phyloP scores from a whole-genome alignment of 1,140 invertebrate genomes.

The Meloidogyne chitwoodi region DNA sequence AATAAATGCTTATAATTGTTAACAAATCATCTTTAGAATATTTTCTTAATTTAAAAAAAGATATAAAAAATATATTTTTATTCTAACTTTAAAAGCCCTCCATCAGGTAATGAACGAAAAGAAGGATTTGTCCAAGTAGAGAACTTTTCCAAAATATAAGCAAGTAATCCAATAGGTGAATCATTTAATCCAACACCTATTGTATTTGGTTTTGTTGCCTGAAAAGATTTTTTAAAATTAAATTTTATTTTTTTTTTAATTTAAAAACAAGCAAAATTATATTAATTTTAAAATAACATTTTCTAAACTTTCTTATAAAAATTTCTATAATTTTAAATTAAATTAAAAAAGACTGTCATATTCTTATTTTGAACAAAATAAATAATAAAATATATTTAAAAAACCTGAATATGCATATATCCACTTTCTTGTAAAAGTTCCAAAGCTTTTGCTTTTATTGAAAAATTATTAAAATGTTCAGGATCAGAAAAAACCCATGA shows the following conservation, averaged over 20 bases:
- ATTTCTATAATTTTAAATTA: too few relatives aligned
- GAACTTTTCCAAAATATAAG: conserved; percentile 81
- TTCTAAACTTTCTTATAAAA: too few relatives aligned
- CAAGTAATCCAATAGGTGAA: conserved; percentile 72
- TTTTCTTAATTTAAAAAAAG: conserved; percentile 65
- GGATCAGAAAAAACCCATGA: conserved; percentile 64
- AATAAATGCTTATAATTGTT: conserved; percentile 85
- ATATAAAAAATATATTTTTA: neutral
- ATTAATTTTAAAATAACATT: too few relatives aligned
- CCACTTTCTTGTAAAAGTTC: conserved; percentile 71
- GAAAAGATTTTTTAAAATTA: neutral
- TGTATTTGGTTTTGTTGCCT: conserved; percentile 70
- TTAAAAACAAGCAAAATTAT: too few relatives aligned
- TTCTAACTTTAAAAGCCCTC: conserved; percentile 54
- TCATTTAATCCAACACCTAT: conserved; percentile 64
- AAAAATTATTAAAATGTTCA: conserved; percentile 64
- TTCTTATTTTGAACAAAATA: neutral
- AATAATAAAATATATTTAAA: neutral
- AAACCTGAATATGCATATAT: conserved; percentile 70
- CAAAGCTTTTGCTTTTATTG: conserved; percentile 61
- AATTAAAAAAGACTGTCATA: too few relatives aligned
- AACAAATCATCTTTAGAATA: conserved; percentile 72
- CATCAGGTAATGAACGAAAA: conserved; percentile 65
- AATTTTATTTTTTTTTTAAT: neutral
- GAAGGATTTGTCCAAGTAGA: conserved; percentile 70